phyloP scores from a whole-genome alignment of 2,797 vertebrate species.

The Ispidina lecontei region DNA sequence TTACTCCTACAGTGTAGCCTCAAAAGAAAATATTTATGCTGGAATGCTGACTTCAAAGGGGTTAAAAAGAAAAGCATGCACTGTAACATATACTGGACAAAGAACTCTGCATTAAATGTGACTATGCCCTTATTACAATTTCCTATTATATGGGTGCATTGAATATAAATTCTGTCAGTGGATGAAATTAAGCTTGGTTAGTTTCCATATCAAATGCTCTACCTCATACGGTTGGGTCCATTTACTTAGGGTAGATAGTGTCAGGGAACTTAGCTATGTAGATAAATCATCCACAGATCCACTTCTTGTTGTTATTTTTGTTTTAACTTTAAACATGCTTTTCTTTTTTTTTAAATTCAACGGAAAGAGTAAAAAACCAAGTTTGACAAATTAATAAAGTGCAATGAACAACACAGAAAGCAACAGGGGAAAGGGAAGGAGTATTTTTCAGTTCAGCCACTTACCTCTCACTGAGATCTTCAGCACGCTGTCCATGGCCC shows the following conservation, averaged over 20 bases:
- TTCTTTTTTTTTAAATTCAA: not conserved
- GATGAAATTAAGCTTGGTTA: not conserved
- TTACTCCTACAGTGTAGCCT: not conserved
- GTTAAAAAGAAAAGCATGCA: not conserved
- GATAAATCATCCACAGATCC: not conserved
- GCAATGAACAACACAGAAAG: not conserved
- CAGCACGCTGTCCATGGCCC: slow-evolving; percentile 76
- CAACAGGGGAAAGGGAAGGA: not conserved
- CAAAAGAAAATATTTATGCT: slow-evolving; percentile 1
- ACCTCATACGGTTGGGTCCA: not conserved
- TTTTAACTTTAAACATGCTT: not conserved
- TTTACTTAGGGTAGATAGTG: not conserved
- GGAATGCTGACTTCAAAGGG: not conserved
- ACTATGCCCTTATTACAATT: not conserved
- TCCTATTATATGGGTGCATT: not conserved
- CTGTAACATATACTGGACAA: not conserved
- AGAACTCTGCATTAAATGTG: not conserved
- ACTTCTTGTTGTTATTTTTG: not conserved
- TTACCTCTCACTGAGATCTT: slow-evolving; percentile 91
- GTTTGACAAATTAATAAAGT: not conserved
- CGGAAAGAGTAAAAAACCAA: not conserved
- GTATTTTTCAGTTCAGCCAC: not conserved
- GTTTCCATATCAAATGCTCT: not conserved
- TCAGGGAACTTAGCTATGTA: not conserved
- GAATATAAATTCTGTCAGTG: not conserved